Base-by-base conservation (phyloP, 2,797 vertebrate species). In the Rallus crepitans region DNA sequence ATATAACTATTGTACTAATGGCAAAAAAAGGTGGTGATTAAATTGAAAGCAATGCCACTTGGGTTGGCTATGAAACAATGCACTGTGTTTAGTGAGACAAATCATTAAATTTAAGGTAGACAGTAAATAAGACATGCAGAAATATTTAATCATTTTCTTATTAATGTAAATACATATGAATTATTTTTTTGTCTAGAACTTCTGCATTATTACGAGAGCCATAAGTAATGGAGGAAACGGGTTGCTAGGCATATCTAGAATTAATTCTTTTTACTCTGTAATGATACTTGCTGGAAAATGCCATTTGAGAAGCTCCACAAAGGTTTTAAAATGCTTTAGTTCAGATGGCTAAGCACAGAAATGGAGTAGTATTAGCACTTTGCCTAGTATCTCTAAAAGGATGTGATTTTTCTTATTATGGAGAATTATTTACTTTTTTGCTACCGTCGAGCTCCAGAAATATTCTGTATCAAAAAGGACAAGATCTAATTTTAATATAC, bases 61-160 rank as follows among this genome's bases (percentile, higher is more conserved):
- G 96, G 97, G 94, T 96, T 97, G 97, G 97, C 97, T 98, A 93
- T 97, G 97, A 98, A 98, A 98, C 98, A 98, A 98, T 98, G 90
- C 91, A 35, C 81, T 96, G 92, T 95, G 96, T 97, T 96, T 94
- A 96, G 97, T 92, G 93, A 97, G 96, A 97, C 96, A 94, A 56
- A 97, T 97, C 92, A 85, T 96, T 81, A 93, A 95, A 96, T 96
- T 96, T 96, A 97, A 98, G 95, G 97, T 96, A 97, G 97, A 97
- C 89, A 88, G 95, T 91, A 98, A 96, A 98, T 97, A 92, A 97
- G 97, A 93, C 20, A 35, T 80, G 84, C 90, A 96, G 92, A 93
- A 97, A 97, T 96, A 97, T 96, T 98, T 97, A 97, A 97, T 96
- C 1, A 87, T 95, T 97, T 97, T 92, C 94, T 53, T 89, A 92